Conservation (phyloP, 2,888 invertebrate species). For the Hypsopygia costalis region DNA sequence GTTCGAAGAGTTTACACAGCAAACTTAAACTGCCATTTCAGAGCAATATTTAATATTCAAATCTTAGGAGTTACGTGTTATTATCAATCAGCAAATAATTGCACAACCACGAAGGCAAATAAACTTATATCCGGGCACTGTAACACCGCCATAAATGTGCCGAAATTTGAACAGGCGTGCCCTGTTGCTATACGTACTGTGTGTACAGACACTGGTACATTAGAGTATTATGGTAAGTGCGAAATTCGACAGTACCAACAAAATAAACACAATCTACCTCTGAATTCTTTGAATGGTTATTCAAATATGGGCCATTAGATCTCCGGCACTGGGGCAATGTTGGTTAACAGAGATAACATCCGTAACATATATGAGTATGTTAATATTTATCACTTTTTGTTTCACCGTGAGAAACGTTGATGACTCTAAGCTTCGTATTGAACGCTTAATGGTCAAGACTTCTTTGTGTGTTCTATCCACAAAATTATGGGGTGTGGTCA, state of each 20-base stretch:
- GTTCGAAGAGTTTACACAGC: constrained; percentile 1
- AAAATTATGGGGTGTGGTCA: too few species aligned
- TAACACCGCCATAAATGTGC: constrained; percentile 50
- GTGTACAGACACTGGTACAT: constrained; percentile 28
- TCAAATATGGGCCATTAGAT: constrained; percentile 59
- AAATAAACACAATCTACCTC: constrained; percentile 44
- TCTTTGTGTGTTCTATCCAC: too few species aligned
- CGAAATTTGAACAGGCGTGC: constrained; percentile 56
- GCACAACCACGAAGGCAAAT: constrained; percentile 45
- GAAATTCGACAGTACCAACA: constrained; percentile 36
- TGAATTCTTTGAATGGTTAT: constrained; percentile 49
- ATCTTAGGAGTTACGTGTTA: constrained; percentile 2
- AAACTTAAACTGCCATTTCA: neutral
- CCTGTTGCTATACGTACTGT: constrained; percentile 45
- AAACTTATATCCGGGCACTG: constrained; percentile 46
- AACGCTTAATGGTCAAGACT: too few species aligned
- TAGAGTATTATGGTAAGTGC: constrained; percentile 31
- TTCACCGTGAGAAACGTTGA: too few species aligned
- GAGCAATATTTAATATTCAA: constrained; percentile 3
- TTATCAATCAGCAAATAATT: constrained; percentile 28
- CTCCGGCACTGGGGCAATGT: constrained; percentile 26
- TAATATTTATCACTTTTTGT: too few species aligned
- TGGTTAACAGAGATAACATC: constrained; percentile 40
- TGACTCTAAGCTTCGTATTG: too few species aligned
- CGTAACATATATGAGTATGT: constrained; percentile 22